Evolutionary conservation across 2,888 invertebrate genomes (phyloP).

Genomic region (Microctonus brassicae): DNA sequence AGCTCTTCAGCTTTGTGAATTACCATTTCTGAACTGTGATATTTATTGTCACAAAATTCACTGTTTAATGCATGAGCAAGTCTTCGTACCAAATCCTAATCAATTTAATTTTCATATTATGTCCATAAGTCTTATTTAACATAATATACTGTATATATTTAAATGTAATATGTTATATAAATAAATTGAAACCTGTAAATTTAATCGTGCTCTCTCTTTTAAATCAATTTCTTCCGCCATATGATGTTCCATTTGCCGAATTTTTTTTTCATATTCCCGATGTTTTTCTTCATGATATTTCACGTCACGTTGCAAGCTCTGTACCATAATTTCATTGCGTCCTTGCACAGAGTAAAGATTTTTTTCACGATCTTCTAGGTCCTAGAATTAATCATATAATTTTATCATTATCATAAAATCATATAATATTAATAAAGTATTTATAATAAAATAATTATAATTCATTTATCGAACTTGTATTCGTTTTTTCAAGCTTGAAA

Average conservation of each 20-base stretch:
- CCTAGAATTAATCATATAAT: slow-evolving; percentile 67
- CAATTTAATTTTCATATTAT: slow-evolving; percentile 42
- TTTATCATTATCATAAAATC: not conserved
- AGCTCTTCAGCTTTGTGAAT: slow-evolving; percentile 84
- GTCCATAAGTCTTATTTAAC: too few species aligned
- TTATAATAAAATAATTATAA: slow-evolving; percentile 13
- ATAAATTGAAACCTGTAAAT: slow-evolving; percentile 53
- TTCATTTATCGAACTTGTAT: slow-evolving; percentile 70
- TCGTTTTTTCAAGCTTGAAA: slow-evolving; percentile 83
- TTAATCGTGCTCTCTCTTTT: slow-evolving; percentile 77
- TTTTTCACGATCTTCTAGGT: slow-evolving; percentile 84
- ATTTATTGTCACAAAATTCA: slow-evolving; percentile 78
- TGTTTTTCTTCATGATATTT: slow-evolving; percentile 82
- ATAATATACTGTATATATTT: too few species aligned
- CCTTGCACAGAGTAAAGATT: slow-evolving; percentile 76
- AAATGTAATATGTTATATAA: too few species aligned
- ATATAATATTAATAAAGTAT: not conserved
- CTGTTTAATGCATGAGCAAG: slow-evolving; percentile 80
- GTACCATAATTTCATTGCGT: slow-evolving; percentile 79
- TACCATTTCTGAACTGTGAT: slow-evolving; percentile 76
- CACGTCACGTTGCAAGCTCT: slow-evolving; percentile 82
- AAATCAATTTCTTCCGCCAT: slow-evolving; percentile 81
- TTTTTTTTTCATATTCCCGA: slow-evolving; percentile 82
- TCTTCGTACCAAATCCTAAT: slow-evolving; percentile 81
- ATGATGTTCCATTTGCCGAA: slow-evolving; percentile 80